Conservation (phyloP, 2,113 vertebrate species). For the Rhagologus leucostigma region DNA sequence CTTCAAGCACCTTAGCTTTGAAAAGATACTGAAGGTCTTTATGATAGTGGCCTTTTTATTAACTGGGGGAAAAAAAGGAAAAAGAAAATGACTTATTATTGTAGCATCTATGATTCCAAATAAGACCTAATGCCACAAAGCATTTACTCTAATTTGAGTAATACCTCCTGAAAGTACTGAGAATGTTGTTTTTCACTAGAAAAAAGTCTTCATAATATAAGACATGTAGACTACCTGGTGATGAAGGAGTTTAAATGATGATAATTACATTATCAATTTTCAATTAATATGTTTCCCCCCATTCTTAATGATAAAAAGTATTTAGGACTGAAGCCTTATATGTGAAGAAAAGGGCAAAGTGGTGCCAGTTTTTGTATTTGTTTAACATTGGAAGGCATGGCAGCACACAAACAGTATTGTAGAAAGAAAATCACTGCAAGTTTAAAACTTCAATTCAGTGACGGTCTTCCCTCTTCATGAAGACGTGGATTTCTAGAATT, state of each 20-base stretch:
- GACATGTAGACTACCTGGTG: no score
- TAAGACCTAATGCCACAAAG: background rate
- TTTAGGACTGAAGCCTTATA: background rate
- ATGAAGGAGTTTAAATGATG: background rate
- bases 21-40: background rate
- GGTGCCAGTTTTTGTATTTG: background rate
- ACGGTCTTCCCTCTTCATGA: background rate
- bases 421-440: background rate
- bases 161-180: background rate
- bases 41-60: background rate
- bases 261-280: background rate
- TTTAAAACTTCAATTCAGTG: background rate
- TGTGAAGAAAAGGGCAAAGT: background rate
- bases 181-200: background rate
- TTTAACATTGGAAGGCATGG: background rate
- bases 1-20: background rate
- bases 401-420: background rate
- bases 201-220: background rate
- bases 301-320: background rate
- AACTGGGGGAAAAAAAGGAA: accelerated
- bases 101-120: accelerated
- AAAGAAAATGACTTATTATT: accelerated
- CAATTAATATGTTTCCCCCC: accelerated
- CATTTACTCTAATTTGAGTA: background rate
- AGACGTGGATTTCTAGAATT: accelerated